Evolutionary conservation across 2,113 vertebrate genomes (phyloP).

Genomic region (Spea bombifrons): DNA sequence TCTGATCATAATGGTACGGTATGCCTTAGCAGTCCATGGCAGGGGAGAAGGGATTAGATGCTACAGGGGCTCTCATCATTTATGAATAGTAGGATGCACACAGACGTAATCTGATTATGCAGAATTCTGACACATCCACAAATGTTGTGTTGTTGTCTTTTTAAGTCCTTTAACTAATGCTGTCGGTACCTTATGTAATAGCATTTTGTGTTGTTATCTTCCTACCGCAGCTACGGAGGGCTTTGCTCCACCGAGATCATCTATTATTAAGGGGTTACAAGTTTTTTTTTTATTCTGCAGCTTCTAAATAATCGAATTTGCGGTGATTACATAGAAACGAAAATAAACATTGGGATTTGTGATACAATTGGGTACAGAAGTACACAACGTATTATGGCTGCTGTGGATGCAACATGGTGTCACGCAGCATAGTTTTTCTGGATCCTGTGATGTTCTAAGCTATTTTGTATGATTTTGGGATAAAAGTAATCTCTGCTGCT

Average conservation of each 20-base stretch:
- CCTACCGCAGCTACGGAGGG: background rate
- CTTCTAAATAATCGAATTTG: background rate
- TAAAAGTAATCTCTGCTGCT: background rate
- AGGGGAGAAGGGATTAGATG: slow-evolving; percentile 40
- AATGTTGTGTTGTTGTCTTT: slow-evolving; percentile 6
- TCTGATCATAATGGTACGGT: slow-evolving; percentile 88
- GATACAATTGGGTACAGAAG: too few species aligned
- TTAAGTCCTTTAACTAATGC: background rate
- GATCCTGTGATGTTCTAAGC: background rate
- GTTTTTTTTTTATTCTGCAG: background rate
- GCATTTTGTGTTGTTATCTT: background rate
- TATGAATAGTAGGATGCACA: slow-evolving; percentile 11
- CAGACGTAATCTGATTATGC: slow-evolving; percentile 1
- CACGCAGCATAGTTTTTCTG: background rate
- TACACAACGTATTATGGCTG: background rate
- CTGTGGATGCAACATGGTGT: background rate
- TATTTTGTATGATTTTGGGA: background rate
- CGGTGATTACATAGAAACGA: background rate
- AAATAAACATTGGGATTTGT: background rate
- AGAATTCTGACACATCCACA: background rate
- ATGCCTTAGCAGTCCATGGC: slow-evolving; percentile 46
- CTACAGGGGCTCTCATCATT: slow-evolving; percentile 36
- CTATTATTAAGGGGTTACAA: background rate
- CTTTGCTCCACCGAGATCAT: background rate
- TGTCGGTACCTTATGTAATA: slow-evolving; percentile 23